These are phyloP conservation scores for Panopea generosa DNA, from an alignment of 2,888 invertebrate genomes.

Conservation along the genomic window DNA sequence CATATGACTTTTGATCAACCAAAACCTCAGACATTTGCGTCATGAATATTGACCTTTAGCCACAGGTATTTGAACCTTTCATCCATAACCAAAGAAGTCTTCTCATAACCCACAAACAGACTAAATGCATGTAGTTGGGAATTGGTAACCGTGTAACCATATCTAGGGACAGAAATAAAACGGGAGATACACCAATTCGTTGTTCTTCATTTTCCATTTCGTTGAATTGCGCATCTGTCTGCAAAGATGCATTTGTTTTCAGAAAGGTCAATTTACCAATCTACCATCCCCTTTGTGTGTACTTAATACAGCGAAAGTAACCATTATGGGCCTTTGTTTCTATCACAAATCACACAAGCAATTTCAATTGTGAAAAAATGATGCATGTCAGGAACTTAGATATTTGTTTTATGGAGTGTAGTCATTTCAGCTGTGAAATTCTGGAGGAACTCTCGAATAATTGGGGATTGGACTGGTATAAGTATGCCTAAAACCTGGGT, in stretches of 20 bases:
- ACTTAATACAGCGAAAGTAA: constrained; percentile 42
- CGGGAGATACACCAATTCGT: constrained; percentile 58
- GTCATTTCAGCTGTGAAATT: no score
- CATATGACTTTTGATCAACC: constrained; percentile 4
- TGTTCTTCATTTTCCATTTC: constrained; percentile 58
- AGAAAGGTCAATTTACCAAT: constrained; percentile 58
- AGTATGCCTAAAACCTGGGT: no score
- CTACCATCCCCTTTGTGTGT: constrained; percentile 24
- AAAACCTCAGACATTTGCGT: constrained; percentile 24
- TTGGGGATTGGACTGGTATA: no score
- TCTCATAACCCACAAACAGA: constrained; percentile 76
- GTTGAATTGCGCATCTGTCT: constrained; percentile 58
- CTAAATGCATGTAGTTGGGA: constrained; percentile 80
- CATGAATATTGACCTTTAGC: constrained; percentile 25
- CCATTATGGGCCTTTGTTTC: constrained; percentile 34
- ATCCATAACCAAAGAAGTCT: constrained; percentile 74
- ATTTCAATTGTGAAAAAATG: no score
- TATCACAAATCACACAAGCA: no score
- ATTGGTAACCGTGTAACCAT: constrained; percentile 73
- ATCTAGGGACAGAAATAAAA: constrained; percentile 53
- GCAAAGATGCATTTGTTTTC: constrained; percentile 35
- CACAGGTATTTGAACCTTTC: constrained; percentile 58
- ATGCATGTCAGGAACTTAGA: no score
- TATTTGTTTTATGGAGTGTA: no score
- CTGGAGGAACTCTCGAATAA: no score